Percentiles rank a stretch among this genome's conserved stretches.
These are phyloP conservation scores for Rambutsinella grinnellia DNA, from an alignment of 2,888 invertebrate genomes.

Conservation along the genomic window DNA sequence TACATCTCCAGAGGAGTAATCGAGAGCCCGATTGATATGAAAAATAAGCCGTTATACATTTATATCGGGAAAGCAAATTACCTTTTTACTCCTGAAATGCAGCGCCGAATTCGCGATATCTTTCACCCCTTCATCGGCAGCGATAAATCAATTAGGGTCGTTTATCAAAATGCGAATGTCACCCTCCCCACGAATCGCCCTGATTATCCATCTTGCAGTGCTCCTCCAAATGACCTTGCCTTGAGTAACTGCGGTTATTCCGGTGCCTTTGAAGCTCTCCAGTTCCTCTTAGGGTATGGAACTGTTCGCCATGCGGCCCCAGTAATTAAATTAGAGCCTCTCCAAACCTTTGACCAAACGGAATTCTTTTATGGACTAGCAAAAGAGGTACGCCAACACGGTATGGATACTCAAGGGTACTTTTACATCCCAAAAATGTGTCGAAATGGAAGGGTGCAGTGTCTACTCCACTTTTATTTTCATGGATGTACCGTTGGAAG, in stretches of 20 bases:
- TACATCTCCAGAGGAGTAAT: constrained; percentile 26
- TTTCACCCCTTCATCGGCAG: constrained; percentile 48
- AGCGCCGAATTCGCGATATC: constrained; percentile 8
- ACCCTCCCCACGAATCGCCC: constrained; percentile 41
- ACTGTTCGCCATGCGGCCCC: not conserved
- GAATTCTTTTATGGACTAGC: constrained; percentile 49
- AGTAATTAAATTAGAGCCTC: constrained; percentile 25
- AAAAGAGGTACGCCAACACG: not conserved
- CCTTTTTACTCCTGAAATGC: constrained; percentile 47
- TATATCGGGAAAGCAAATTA: constrained; percentile 49
- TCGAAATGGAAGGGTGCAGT: constrained; percentile 14
- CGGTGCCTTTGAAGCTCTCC: constrained; percentile 31
- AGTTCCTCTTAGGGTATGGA: constrained; percentile 24
- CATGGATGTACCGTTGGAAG: constrained; percentile 60
- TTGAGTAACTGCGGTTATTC: constrained; percentile 44
- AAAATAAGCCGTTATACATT: constrained; percentile 48
- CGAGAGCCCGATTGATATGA: constrained; percentile 39
- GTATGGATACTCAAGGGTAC: constrained; percentile 58
- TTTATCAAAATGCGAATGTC: constrained; percentile 40
- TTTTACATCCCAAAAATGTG: constrained; percentile 57
- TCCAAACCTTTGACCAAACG: constrained; percentile 56
- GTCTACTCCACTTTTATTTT: constrained; percentile 63
- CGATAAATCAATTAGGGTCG: constrained; percentile 11
- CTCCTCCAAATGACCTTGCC: constrained; percentile 17
- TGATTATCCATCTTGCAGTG: constrained; percentile 22